phyloP scores from a whole-genome alignment of 2,113 vertebrate species.

The Sinocyclocheilus rhinocerous region DNA sequence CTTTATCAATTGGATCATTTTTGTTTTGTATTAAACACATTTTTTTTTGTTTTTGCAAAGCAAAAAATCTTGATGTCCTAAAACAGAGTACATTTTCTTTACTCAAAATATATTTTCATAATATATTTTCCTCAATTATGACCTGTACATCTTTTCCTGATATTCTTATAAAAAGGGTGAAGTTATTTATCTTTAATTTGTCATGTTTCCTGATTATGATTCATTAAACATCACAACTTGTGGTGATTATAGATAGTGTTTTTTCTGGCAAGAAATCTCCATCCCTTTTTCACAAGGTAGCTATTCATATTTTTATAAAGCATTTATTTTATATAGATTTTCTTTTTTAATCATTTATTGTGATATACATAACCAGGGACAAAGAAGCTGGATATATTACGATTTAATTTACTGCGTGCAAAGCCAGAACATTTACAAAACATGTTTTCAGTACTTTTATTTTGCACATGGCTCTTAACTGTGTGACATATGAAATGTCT shows the following conservation, averaged over 20 bases:
- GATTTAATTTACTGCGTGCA: not conserved
- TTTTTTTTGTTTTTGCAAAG: not conserved
- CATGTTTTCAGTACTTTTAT: not conserved
- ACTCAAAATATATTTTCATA: not conserved
- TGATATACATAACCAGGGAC: not conserved
- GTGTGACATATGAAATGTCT: not conserved
- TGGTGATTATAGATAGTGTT: not conserved
- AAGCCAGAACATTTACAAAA: slow-evolving; percentile 14
- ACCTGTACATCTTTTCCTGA: not conserved
- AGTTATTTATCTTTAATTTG: not conserved
- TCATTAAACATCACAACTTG: not conserved
- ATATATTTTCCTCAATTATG: not conserved
- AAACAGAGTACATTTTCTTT: not conserved
- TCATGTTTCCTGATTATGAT: not conserved
- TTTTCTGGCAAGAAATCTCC: not conserved
- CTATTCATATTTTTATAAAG: not conserved
- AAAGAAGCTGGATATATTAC: not conserved
- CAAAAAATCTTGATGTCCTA: not conserved
- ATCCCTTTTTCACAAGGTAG: not conserved
- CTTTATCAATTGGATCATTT: not conserved
- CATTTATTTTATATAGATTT: not conserved
- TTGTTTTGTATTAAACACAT: not conserved
- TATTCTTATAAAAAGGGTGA: not conserved
- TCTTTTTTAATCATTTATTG: not conserved
- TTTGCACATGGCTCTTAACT: not conserved